Percentiles rank a stretch among this genome's conserved stretches.
phyloP scores from a whole-genome alignment of 2,113 vertebrate genomes.

The Xyliphius kryptos region DNA sequence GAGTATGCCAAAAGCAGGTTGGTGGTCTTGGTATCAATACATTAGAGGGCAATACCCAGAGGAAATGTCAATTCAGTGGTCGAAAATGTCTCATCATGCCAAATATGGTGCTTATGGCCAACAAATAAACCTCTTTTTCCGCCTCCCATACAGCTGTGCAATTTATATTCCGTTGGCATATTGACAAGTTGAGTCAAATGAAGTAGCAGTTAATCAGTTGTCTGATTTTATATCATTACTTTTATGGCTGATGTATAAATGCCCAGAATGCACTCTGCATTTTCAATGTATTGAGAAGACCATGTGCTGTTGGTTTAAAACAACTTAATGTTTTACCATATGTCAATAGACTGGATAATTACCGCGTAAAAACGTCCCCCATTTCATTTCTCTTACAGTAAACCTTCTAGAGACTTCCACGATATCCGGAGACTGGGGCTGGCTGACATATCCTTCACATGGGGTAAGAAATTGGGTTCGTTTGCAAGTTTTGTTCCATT shows the following conservation, averaged over 20 bases:
- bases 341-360: no score
- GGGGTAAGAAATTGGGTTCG: constrained; percentile 70
- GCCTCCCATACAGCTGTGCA: not conserved
- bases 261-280: not conserved
- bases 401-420: constrained; percentile 88
- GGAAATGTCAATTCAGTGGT: constrained; percentile 14
- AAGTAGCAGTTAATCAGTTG: constrained; percentile 32
- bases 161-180: constrained; percentile 19
- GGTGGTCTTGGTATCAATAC: constrained; percentile 35
- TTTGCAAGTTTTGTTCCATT: not conserved
- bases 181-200: constrained; percentile 27
- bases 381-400: constrained; percentile 67
- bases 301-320: no score
- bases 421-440: constrained; percentile 89
- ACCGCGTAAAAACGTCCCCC: no score
- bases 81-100: constrained; percentile 27
- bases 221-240: not conserved
- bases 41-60: constrained; percentile 13
- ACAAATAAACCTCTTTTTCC: not conserved
- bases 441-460: constrained; percentile 86
- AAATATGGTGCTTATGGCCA: constrained; percentile 3
- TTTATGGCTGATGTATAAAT: not conserved
- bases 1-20: not conserved
- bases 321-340: no score
- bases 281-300: not conserved